These are phyloP conservation scores for Meliscaeva auricollis DNA, from an alignment of 2,888 invertebrate genomes.

Conservation along the genomic window DNA sequence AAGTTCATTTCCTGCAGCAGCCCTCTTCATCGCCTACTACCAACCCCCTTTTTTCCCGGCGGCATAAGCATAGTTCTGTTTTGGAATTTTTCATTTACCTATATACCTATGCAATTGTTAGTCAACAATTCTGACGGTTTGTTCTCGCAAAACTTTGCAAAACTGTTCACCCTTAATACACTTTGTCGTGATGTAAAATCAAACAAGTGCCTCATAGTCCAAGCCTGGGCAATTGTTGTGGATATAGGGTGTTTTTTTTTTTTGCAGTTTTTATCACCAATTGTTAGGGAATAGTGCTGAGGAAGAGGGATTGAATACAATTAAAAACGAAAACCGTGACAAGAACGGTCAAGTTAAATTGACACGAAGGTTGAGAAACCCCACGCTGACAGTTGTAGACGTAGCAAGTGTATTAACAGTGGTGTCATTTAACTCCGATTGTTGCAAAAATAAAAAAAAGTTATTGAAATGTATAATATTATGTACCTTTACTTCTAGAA, in stretches of 20 bases:
- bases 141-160: conserved; percentile 47
- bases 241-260: conserved; percentile 42
- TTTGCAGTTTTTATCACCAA: conserved; percentile 13
- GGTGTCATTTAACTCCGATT: background rate
- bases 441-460: too few species aligned
- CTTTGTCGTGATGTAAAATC: conserved; percentile 55
- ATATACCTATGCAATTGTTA: conserved; percentile 52
- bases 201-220: conserved; percentile 52
- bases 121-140: conserved; percentile 49
- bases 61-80: conserved; percentile 23
- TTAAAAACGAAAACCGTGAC: conserved; percentile 29
- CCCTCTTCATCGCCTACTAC: background rate
- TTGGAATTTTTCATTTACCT: conserved; percentile 29
- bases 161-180: conserved; percentile 61
- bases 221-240: conserved; percentile 8
- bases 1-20: conserved; percentile 48
- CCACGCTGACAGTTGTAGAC: too few species aligned
- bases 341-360: conserved; percentile 45
- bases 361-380: background rate
- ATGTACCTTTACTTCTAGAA: too few species aligned
- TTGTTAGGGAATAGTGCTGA: conserved; percentile 38
- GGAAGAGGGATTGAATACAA: conserved; percentile 19
- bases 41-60: background rate
- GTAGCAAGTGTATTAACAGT: background rate
- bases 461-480: too few species aligned